Base-by-base conservation (phyloP, 1,140 invertebrate genomes). In the Panagrolaimus sp. region DNA sequence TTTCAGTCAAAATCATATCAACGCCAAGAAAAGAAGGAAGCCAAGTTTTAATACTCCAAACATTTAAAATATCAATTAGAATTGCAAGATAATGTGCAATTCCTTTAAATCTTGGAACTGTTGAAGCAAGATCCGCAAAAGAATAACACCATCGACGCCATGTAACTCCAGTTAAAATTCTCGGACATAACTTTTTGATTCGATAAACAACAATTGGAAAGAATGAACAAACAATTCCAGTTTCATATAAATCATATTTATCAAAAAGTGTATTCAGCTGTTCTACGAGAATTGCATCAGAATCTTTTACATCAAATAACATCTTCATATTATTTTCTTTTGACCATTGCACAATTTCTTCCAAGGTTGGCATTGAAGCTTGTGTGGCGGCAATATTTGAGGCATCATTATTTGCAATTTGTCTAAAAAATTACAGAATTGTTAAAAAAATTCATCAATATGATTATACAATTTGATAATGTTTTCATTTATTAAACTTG, bases 201-300 rank as follows among this genome's bases (percentile, higher is more conserved):
- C 84, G 83, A 73, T 89, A 89, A 55, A 90, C 83, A 71, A 88
- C 76, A n/a, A 86, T 79, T 4, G 89, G 88, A 83, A 87, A 88
- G 83, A 90, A 90, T 44, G 88, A 88, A 32, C 88, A 88, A 0
- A 90, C 86, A 32, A 89, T 77, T 17, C 88, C 88, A 72, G 83
- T 86, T 63, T 86, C 79, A 77, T 88, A 88, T 26, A 90, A 80
- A 46, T 86, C 82, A 82, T 87, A 84, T 70, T 86, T 85, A 62
- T 85, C 83, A 71, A 87, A 89, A 15, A 87, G 78, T 24, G 62
- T 58, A 72, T 63, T 43, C 17, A 68, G 28, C 38, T 73, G 55
- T 4, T 26, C 28, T 21, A 68, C 38, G 15, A 68, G 55, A 69
- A 28, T 24, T 17, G 38, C 28, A 70, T 83, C 81, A 0, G 75